Evolutionary conservation across 2,113 vertebrate species (phyloP), one percentile per base, ranked within the genome.

Genomic region (Motacilla tschutschensis): DNA sequence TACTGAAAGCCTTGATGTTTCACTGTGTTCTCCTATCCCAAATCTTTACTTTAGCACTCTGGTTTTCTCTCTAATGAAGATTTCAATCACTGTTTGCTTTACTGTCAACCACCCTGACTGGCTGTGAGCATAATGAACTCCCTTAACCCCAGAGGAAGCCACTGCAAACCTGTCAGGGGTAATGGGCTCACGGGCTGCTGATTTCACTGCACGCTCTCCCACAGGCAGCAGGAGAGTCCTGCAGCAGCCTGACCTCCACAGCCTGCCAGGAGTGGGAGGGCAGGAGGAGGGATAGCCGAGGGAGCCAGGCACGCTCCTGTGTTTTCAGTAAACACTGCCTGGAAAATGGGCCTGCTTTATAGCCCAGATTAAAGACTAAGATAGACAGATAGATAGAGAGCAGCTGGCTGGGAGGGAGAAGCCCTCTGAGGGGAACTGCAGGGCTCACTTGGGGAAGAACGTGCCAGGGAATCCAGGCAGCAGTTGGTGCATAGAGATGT

Each of bases 321-420:
- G 93, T 97, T 97, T 96, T 92, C 91, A 95, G 95, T 95, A 97
- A 96, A 97, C 94, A 96, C 55, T 70, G 79, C 89, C 63, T n/a
- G 43, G 70, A 93, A 89, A 90, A 89, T 81, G 81, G 74, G 90
- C 85, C 77, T 85, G 88, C 93, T 92, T 94, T 94, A 93, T 71
- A 74, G 93, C 79, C 43, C 72, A 93, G 94, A 95, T 95, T 76
- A 89, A 75, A 90, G 86, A 35, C 93, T 63, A 13, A 90, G 88
- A 90, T 91, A 92, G 80, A 74, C 50, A 47, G 79, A 64, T 4
- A 54, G 60, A 24, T 0, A 35, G 43, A 88, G 33, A 82, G 87
- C 88, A 87, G 82, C 69, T 67, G 65, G 21, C 85, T 72, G 77
- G 8, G 54, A 57, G 79, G 65, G 72, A 63, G 81, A 10, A 92